Evolutionary conservation across 2,797 vertebrate species (phyloP).

Genomic region (Malacoctenus gilli): DNA sequence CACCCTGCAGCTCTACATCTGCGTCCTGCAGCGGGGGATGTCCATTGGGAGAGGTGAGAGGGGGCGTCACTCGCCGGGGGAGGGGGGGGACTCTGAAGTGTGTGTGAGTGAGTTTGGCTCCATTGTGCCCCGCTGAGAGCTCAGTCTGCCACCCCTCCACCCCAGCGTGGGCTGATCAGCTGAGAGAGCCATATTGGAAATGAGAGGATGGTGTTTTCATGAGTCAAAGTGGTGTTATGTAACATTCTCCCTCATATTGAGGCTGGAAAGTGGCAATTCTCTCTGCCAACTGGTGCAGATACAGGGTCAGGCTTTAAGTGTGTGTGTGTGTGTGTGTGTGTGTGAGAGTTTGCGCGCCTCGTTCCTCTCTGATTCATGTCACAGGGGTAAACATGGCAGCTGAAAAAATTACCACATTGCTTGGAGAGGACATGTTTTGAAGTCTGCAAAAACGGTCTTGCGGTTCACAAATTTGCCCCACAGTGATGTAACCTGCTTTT

Average conservation of each 20-base stretch:
- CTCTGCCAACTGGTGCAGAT: constrained; percentile 30
- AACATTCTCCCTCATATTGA: too few relatives aligned
- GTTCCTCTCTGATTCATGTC: too few relatives aligned
- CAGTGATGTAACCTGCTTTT: too few relatives aligned
- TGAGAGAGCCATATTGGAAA: constrained; percentile 47
- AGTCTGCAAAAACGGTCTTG: too few relatives aligned
- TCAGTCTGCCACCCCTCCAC: constrained; percentile 9
- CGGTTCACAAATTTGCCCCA: too few relatives aligned
- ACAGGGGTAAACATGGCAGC: too few relatives aligned
- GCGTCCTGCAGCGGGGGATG: constrained; percentile 85
- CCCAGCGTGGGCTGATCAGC: constrained; percentile 60
- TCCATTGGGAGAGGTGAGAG: constrained; percentile 87
- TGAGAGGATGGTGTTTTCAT: constrained; percentile 62
- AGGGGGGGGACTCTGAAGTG: constrained; percentile 44
- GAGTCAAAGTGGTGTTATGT: constrained; percentile 67
- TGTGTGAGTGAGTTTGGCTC: neutral
- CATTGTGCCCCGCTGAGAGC: constrained; percentile 1
- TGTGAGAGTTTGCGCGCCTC: constrained; percentile 13
- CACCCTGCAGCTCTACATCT: constrained; percentile 97
- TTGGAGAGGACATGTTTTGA: too few relatives aligned
- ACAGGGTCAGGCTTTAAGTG: constrained; percentile 16
- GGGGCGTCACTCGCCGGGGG: neutral
- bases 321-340: neutral
- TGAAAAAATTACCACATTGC: too few relatives aligned
- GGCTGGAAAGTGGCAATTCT: constrained; percentile 38